Evolutionary conservation across 1,140 invertebrate genomes (phyloP), one percentile per base, ranked within the genome.

Genomic region (Luehdorfia chinensis): DNA sequence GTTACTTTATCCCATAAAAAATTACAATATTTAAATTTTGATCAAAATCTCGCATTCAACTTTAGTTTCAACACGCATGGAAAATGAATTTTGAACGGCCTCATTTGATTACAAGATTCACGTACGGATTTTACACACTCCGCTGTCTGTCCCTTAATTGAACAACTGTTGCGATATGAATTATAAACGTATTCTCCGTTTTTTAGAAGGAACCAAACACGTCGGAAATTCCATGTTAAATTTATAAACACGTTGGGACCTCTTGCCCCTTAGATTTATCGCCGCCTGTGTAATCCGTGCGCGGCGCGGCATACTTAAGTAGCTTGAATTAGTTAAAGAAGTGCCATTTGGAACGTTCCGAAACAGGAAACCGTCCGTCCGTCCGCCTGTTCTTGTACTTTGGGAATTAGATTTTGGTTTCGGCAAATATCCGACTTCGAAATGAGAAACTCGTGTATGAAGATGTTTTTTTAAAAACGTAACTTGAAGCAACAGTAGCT

Each of bases 161-260:
- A 41, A 41, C 37, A 27, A 41, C 23, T 19, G 21, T 41, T 12
- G 37, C 37, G 13, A 11, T 27, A 27, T 41, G 37, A 25, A 41
- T 41, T 41, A 41, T 41, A 27, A 41, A 41, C 27, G 23, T 15
- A 28, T 13, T 28, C 25, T 9, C 9, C 25, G 14, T 41, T 43
- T 43, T 43, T 13, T 28, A 43, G 23, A 19, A 41, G 36, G 28
- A 46, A 15, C 33, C 51, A 49, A 33, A 57, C 51, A 46, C 41
- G 36, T 47, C 53, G 55, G 55, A 56, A 50, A 52, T 62, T 50
- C 48, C 48, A 50, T 49, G 50, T 63, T 69, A 65, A 69, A 73
- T 73, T 69, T 67, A 63, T 68, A 68, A 72, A 63, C 62, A 61
- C 57, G 48, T 51, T 56, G 62, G 57, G 56, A 62, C 58, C 48